A percentile compares a stretch with the other conserved stretches of the same genome.
Conservation (phyloP, 2,888 invertebrate genomes). For the Acronicta aceris region DNA sequence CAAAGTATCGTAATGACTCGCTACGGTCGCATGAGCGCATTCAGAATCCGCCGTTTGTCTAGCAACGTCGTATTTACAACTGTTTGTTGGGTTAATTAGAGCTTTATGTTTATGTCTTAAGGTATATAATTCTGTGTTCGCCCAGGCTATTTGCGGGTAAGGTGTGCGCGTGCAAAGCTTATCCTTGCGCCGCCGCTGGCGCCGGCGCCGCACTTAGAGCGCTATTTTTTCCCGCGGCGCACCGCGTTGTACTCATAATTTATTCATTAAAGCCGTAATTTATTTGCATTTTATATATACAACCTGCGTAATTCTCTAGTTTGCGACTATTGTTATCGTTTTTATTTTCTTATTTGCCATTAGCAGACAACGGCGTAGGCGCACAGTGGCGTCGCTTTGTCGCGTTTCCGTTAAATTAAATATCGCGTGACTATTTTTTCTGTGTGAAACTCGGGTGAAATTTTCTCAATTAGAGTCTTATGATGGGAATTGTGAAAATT, state of each 20-base stretch:
- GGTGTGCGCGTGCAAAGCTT: constrained; percentile 75
- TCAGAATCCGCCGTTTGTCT: constrained; percentile 68
- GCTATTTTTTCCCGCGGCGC: constrained; percentile 85
- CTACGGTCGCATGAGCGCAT: constrained; percentile 88
- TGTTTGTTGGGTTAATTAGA: constrained; percentile 46
- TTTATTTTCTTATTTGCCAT: constrained; percentile 68
- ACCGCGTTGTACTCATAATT: constrained; percentile 81
- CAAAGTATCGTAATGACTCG: constrained; percentile 85
- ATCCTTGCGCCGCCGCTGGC: constrained; percentile 83
- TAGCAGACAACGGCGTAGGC: constrained; percentile 64
- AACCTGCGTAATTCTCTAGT: constrained; percentile 76
- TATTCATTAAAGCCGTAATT: constrained; percentile 86
- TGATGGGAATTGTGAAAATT: constrained; percentile 26
- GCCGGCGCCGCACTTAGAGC: constrained; percentile 85
- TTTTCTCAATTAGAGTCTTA: constrained; percentile 51
- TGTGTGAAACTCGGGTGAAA: constrained; percentile 69
- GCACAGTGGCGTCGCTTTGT: constrained; percentile 55
- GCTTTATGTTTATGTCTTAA: constrained; percentile 59
- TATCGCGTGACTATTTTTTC: constrained; percentile 71
- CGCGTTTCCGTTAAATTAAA: constrained; percentile 67
- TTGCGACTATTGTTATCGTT: constrained; percentile 75
- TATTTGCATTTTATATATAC: constrained; percentile 77
- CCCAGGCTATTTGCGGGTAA: constrained; percentile 62
- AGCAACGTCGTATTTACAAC: constrained; percentile 68
- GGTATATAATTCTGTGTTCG: constrained; percentile 60